phyloP scores from a whole-genome alignment of 2,888 invertebrate genomes.

The Cheilosia impressa region DNA sequence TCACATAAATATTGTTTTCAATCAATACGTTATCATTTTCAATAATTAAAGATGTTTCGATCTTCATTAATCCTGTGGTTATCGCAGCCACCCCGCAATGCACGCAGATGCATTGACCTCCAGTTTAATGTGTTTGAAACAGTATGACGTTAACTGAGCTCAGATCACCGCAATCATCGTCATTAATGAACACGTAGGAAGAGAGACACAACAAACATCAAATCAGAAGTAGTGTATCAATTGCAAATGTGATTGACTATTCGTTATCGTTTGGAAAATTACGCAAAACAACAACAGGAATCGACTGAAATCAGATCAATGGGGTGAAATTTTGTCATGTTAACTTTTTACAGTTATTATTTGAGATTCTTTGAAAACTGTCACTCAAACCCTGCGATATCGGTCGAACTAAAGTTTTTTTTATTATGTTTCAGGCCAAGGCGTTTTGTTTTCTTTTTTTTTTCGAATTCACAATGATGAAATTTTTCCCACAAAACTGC shows the following conservation, averaged over 20 bases:
- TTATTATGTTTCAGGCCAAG: too few species aligned
- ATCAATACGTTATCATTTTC: background rate
- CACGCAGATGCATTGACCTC: constrained; percentile 19
- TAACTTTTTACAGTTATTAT: too few species aligned
- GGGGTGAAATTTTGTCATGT: too few species aligned
- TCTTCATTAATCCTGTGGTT: background rate
- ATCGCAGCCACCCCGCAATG: constrained; percentile 25
- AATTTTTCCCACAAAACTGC: too few species aligned
- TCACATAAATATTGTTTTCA: constrained; percentile 20
- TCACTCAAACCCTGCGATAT: too few species aligned
- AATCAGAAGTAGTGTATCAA: background rate
- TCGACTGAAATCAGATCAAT: too few species aligned
- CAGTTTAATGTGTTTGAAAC: background rate
- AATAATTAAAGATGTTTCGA: background rate
- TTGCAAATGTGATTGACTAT: background rate
- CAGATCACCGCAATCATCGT: background rate
- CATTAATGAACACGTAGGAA: constrained; percentile 1
- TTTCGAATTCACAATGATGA: too few species aligned
- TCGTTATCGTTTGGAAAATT: background rate
- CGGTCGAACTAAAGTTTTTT: too few species aligned
- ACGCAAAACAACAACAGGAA: background rate
- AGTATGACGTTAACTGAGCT: constrained; percentile 8
- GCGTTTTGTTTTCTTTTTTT: too few species aligned
- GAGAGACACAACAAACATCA: background rate
- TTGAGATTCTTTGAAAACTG: too few species aligned